Conservation (phyloP, 2,113 vertebrate genomes). For the Gasterosteus nipponicus region DNA sequence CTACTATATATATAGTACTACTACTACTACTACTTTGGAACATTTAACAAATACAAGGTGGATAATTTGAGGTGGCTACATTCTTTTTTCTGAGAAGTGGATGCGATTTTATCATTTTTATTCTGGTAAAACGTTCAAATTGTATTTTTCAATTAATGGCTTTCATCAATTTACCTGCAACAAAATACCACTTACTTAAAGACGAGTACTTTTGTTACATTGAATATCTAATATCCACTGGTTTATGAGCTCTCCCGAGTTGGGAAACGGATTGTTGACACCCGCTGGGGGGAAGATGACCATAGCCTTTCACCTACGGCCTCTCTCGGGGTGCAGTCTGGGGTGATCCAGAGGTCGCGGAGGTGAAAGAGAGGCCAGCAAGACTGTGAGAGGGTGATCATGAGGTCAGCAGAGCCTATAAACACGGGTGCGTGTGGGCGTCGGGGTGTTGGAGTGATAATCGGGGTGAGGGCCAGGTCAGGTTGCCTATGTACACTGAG, state of each 20-base stretch:
- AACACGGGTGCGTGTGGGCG: slow-evolving; percentile 28
- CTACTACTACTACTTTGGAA: too few species aligned
- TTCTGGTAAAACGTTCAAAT: neutral
- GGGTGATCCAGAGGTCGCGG: slow-evolving; percentile 77
- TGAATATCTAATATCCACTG: neutral
- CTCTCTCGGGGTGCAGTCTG: slow-evolving; percentile 64
- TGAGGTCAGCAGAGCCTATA: slow-evolving; percentile 71
- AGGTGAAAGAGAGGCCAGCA: slow-evolving; percentile 86
- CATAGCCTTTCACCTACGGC: slow-evolving; percentile 44
- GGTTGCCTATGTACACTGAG: slow-evolving; percentile 41
- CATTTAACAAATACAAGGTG: neutral
- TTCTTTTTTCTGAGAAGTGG: neutral
- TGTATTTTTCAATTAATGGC: neutral
- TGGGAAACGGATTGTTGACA: slow-evolving; percentile 30
- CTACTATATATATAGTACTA: neutral
- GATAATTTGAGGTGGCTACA: too few species aligned
- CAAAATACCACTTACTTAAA: neutral
- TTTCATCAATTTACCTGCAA: neutral
- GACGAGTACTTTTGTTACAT: neutral
- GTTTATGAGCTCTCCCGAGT: slow-evolving; percentile 7
- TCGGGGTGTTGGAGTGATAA: slow-evolving; percentile 44
- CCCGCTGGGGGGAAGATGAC: slow-evolving; percentile 48
- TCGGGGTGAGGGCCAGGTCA: slow-evolving; percentile 84
- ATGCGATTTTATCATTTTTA: neutral
- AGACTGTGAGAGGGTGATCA: slow-evolving; percentile 69